Base-by-base conservation (phyloP, 2,888 invertebrate genomes). In the Drosophila niveifrons region DNA sequence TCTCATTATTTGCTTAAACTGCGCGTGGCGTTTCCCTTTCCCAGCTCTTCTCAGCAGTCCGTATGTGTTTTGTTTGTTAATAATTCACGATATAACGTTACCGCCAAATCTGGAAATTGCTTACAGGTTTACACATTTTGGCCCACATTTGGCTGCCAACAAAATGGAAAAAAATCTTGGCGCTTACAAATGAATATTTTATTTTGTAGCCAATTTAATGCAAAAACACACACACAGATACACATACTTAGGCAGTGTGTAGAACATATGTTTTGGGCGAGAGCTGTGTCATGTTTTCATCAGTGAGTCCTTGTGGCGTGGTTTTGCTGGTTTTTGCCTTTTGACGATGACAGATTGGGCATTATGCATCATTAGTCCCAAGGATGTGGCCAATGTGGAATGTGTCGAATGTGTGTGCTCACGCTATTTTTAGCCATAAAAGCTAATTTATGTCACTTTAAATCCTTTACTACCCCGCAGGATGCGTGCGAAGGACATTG, bases 291-390 rank as follows among this genome's bases (percentile, higher is more conserved):
- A 41, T 41, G 39, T 41, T 36, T 7, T 43, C n/a, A n/a, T n/a
- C 23, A 31, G 53, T 39, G 15, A 29, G 59, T 55, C 56, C 48
- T 72, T 75, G 52, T 68, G 47, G 36, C 34, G 53, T 57, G 44
- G 36, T 43, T 44, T 43, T 41, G 39, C 39, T 15, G 39, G 7
- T 41, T 41, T 41, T 41, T 41, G 39, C 39, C 2, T 13, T 71
- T 66, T 80, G 84, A 87, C 75, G 82, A 71, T 87, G 88, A 82
- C 82, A 81, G 85, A 78, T 84, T 84, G 52, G 61, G 18, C 51
- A 59, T 66, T 66, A 66, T 50, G 69, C 47, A 63, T 64, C 66
- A 66, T 76, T 68, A 64, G 72, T 34, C 41, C 29, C 41, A 47
- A 57, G 48, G 31, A 61, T 64, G 48, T 52, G 43, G 23, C 52